Percentiles rank a stretch among this genome's conserved stretches.
These are phyloP conservation scores for Geophilus truncorum DNA, from an alignment of 2,888 invertebrate genomes.

Conservation along the genomic window DNA sequence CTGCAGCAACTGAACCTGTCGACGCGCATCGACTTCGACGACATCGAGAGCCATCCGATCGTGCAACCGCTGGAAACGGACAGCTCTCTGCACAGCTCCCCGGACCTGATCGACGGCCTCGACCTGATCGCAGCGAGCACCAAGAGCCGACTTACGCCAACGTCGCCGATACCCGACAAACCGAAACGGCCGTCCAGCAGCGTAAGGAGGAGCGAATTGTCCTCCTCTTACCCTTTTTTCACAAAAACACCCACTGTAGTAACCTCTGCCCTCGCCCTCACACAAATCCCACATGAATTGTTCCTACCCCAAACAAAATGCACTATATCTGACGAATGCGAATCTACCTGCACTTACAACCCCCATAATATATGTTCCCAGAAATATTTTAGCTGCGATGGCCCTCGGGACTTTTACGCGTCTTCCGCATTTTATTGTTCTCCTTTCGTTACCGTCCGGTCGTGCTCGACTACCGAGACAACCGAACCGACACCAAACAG, in stretches of 20 bases:
- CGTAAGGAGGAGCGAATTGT: background rate
- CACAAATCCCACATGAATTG: background rate
- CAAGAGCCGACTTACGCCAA: conserved; percentile 22
- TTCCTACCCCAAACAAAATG: no score
- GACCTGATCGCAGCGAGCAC: background rate
- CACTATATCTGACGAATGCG: no score
- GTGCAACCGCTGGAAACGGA: background rate
- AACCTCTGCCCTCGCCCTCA: background rate
- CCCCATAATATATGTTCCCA: no score
- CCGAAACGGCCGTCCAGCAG: conserved; percentile 35
- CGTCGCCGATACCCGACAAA: conserved; percentile 28
- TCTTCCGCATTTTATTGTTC: no score
- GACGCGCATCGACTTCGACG: conserved; percentile 38
- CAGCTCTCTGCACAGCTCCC: background rate
- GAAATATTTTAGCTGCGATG: no score
- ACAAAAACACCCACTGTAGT: background rate
- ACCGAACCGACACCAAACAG: no score
- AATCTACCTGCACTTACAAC: no score
- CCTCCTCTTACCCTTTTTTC: background rate
- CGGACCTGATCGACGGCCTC: background rate
- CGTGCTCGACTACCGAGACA: no score
- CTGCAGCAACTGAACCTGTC: conserved; percentile 37
- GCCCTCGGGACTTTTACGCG: no score
- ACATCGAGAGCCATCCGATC: conserved; percentile 25
- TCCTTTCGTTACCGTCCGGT: no score